Percentiles rank a stretch among this genome's conserved stretches.
phyloP scores from a whole-genome alignment of 1,140 invertebrate species.

The Cotesia vestalis region DNA sequence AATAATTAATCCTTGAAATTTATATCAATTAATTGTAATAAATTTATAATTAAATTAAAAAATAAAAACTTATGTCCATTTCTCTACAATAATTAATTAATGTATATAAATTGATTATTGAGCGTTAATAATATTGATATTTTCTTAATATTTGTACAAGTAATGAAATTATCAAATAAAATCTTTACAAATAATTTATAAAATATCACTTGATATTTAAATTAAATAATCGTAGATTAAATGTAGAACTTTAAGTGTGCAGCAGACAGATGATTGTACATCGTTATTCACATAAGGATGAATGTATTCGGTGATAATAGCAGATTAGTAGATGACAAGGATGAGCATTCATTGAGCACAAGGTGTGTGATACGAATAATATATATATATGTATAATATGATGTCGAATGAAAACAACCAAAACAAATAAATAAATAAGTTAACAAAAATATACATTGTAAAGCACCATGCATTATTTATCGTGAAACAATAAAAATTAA shows the following conservation, averaged over 20 bases:
- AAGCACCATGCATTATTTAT: constrained; percentile 24
- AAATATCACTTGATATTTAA: background rate
- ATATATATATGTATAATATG: background rate
- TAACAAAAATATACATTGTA: constrained; percentile 7
- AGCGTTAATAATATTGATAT: too few relatives aligned
- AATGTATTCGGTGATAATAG: constrained; percentile 31
- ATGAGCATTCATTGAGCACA: constrained; percentile 29
- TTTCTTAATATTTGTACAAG: too few relatives aligned
- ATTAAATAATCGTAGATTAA: constrained; percentile 3
- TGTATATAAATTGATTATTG: too few relatives aligned
- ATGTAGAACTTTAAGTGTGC: constrained; percentile 17
- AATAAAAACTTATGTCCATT: background rate
- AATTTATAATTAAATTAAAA: too few relatives aligned
- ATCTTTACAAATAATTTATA: too few relatives aligned
- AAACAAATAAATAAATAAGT: background rate
- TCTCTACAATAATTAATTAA: background rate
- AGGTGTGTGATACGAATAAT: constrained; percentile 5
- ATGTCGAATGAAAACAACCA: too few relatives aligned
- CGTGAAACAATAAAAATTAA: background rate
- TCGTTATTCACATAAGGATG: constrained; percentile 35
- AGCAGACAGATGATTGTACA: constrained; percentile 33
- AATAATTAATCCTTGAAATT: background rate
- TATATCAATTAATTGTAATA: too few relatives aligned
- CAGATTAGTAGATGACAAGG: constrained; percentile 29
- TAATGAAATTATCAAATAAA: too few relatives aligned